Conservation (phyloP, 1,140 invertebrate species). For the Penaeus indicus region DNA sequence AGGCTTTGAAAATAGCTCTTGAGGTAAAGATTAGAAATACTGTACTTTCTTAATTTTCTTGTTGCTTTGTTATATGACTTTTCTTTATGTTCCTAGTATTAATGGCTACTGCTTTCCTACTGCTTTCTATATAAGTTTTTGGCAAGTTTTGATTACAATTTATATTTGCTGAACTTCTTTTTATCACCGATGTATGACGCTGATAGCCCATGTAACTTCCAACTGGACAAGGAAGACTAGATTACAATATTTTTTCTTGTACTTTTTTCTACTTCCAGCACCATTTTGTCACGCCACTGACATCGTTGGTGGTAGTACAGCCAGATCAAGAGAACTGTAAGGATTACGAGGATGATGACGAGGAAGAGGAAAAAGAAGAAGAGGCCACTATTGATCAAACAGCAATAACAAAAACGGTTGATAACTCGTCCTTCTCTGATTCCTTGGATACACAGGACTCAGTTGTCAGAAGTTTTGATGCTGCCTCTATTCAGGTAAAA, state of each 20-base stretch:
- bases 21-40: slow-evolving; percentile 31
- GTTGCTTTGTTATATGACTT: background rate
- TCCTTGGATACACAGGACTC: slow-evolving; percentile 39
- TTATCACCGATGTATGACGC: too few species aligned
- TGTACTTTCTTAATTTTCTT: background rate
- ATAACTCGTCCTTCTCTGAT: background rate
- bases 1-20: slow-evolving; percentile 51
- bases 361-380: slow-evolving; percentile 13
- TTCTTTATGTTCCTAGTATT: background rate
- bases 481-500: slow-evolving; percentile 39
- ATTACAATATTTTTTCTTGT: background rate
- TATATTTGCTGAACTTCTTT: too few species aligned
- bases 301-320: slow-evolving; percentile 67
- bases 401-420: background rate
- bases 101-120: background rate
- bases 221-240: background rate
- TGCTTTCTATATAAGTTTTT: too few species aligned
- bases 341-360: slow-evolving; percentile 58
- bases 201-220: too few species aligned
- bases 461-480: slow-evolving; percentile 29
- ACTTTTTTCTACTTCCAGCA: slow-evolving; percentile 51
- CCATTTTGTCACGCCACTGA: slow-evolving; percentile 66
- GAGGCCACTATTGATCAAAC: background rate
- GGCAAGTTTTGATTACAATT: too few species aligned
- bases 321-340: slow-evolving; percentile 64